Base-by-base conservation (phyloP, 2,113 vertebrate genomes). In the Daboia siamensis region DNA sequence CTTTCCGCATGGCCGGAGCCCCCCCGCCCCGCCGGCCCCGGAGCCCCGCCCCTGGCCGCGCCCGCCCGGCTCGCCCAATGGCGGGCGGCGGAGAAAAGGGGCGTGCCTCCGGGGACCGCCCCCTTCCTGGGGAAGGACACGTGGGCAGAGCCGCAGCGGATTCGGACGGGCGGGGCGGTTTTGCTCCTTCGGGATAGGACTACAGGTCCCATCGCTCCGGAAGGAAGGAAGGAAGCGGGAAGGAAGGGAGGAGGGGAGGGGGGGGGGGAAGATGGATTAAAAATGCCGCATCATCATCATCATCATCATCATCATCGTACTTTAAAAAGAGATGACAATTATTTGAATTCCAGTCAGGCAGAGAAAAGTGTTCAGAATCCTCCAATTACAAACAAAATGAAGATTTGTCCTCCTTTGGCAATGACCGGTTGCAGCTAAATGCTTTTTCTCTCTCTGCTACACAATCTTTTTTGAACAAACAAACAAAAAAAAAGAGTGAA, bases 11-110 rank as follows among this genome's bases (percentile, higher is more conserved):
- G 59, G 52, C 85, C 11, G 26, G 26, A 0, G 51, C 56, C 56
- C 1, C 48, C 48, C 48, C 48, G 7, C 8, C 9, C 48, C 1
- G 48, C 48, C 48, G 48, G 54, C 15, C 15, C 2, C 4, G 54
- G 61, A 1, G 64, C 0, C 5, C 12, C 64, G 1, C 29, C n/a
- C 13, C 0, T 0, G 29, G 1, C 44, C 88, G 0, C 88, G 57
- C 88, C 88, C 13, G 4, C 39, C 1, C 3, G 44, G 11, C 57
- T 5, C 5, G 39, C 21, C 90, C 90, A 26, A 84, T 90, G n/a
- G 1, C 21, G 39, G 6, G n/a, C 1, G 21, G 20, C 17, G 15
- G 3, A 2, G 2, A 55, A 20, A 29, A 44, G 1, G 39, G 55
- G 5, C 39, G 3, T 13, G 3, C 0, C 15, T 1, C 5, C 1